Percentiles rank a stretch among this genome's conserved stretches.
Conservation (phyloP, 2,888 invertebrate genomes). For the Punctoribates punctum region DNA sequence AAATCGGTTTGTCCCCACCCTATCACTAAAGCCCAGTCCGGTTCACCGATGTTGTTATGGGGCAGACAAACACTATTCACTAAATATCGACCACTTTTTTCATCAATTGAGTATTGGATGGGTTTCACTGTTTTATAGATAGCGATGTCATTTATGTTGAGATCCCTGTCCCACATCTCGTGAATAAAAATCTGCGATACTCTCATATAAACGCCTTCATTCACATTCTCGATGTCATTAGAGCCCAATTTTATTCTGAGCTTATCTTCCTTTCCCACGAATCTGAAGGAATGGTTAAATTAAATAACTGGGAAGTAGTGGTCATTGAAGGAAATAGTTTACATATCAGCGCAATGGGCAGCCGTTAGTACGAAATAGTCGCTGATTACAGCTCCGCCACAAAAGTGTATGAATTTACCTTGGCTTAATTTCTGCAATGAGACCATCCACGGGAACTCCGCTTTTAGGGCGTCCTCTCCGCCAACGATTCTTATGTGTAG, state of each 20-base stretch:
- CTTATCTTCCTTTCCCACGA: background rate
- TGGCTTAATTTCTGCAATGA: too few species aligned
- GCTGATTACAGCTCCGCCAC: background rate
- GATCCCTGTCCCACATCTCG: background rate
- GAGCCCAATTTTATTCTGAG: background rate
- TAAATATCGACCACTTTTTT: background rate
- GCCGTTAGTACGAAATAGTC: conserved; percentile 7
- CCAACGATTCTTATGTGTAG: background rate
- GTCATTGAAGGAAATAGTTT: background rate
- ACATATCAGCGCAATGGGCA: conserved; percentile 12
- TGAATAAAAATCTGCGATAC: background rate
- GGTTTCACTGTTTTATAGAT: background rate
- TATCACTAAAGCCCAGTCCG: background rate
- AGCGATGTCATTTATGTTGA: background rate
- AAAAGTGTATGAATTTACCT: background rate
- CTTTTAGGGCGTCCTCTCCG: background rate
- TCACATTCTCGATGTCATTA: background rate
- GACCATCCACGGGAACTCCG: background rate
- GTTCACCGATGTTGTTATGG: background rate
- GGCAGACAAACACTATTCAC: background rate
- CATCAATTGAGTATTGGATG: background rate
- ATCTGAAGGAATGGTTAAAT: background rate
- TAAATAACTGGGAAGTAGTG: background rate
- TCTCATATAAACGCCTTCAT: background rate
- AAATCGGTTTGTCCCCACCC: background rate